These are phyloP conservation scores for Rattus norvegicus DNA, from an alignment of 2,113 vertebrate genomes.

Conservation along the genomic window GRCr8 NC_086022.1:28027501-28028000, in stretches of 20 bases:
- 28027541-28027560: background rate
- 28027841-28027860: background rate
- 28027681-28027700: background rate
- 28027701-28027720: background rate
- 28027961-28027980: slow-evolving; percentile 9
- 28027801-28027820: background rate
- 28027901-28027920: background rate
- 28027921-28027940: background rate
- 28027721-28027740: slow-evolving; percentile 35
- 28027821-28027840: background rate
- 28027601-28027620: slow-evolving; percentile 31
- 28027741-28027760: background rate
- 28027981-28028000: background rate
- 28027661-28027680: slow-evolving; percentile 2
- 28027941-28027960: background rate
- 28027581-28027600: background rate
- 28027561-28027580: slow-evolving; percentile 29
- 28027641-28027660: background rate
- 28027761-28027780: background rate
- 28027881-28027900: background rate
- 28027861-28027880: background rate
- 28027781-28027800: background rate
- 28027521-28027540: background rate
- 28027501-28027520: background rate
- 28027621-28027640: slow-evolving; percentile 19